These are phyloP conservation scores for Daubentonia madagascariensis DNA, from an alignment of 2,113 vertebrate genomes.

Conservation along the genomic window DNA sequence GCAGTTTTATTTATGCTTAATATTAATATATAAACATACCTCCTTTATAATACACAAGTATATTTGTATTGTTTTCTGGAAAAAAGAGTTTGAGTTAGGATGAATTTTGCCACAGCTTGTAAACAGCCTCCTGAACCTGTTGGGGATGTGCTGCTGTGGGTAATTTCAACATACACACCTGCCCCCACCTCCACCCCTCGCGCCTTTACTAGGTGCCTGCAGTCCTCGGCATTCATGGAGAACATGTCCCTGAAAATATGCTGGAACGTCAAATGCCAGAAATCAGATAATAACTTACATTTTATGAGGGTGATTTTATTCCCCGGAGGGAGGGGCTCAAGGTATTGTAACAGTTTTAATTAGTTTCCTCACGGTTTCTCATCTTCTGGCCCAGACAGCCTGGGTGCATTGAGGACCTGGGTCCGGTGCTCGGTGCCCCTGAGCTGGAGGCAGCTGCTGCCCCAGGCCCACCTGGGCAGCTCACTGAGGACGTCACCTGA, in stretches of 20 bases:
- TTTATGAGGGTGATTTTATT: background rate
- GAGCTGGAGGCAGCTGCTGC: background rate
- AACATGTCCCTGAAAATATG: background rate
- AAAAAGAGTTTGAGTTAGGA: background rate
- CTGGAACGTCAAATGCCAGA: background rate
- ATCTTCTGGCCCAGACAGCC: background rate
- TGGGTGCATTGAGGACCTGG: background rate
- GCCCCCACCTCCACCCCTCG: background rate
- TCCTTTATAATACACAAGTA: accelerated
- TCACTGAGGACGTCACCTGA: background rate
- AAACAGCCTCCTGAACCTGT: background rate
- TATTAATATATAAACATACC: background rate
- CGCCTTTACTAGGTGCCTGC: background rate
- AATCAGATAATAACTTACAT: background rate
- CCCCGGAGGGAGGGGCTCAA: background rate
- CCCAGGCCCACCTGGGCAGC: no score
- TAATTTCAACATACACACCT: background rate
- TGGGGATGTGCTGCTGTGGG: background rate
- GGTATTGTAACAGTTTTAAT: background rate
- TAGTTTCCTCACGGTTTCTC: background rate
- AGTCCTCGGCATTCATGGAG: background rate
- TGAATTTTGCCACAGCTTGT: background rate
- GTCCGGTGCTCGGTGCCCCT: background rate
- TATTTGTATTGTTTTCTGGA: background rate
- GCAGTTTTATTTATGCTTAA: background rate